Evolutionary conservation across 2,113 vertebrate species (phyloP), one percentile per base, ranked within the genome.

Genomic region (Turnix velox): DNA sequence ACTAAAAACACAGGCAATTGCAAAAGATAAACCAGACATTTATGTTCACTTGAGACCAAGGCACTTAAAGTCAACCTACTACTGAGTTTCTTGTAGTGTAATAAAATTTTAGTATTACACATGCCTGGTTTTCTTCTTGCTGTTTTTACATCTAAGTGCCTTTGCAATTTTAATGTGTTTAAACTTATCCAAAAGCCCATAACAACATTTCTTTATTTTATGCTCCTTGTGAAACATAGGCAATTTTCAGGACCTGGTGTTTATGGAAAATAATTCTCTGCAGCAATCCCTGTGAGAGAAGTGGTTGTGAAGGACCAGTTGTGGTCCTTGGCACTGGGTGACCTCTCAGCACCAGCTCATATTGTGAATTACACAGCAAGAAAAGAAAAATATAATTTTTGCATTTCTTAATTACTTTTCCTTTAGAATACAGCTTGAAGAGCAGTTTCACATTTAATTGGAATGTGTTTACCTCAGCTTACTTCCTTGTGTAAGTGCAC

Each of bases 91-190:
- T 85, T 86, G 42, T 86, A 88, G 46, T 4, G 3, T 24, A 85
- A 80, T 95, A 95, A 96, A 83, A 77, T 35, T 74, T 80, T 77
- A 90, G 46, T 81, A 46, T 80, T 93, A 62, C 42, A 58, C 42
- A 68, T 30, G 35, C 42, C 35, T 85, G 33, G 22, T 82, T 90
- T 95, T 95, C n/a, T 71, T 82, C 30, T 83, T 43, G n/a, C 46
- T 73, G 42, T 68, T 95, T 94, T 88, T 67, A 71, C 9, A 1
- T 62, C 55, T 71, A 58, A 92, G 46, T 88, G 51, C 13, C 37
- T 77, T 89, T 75, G 31, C 57, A 86, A 28, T 84, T 87, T 86
- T 76, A 87, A 85, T 77, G 30, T 30, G 28, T 79, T 86, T 93
- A 72, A 80, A 93, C 35, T 58, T 66, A 73, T 67, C 37, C 24